Evolutionary conservation across 2,888 invertebrate species (phyloP), one percentile per base, ranked within the genome.

Genomic region (Invenusta paracnida): DNA sequence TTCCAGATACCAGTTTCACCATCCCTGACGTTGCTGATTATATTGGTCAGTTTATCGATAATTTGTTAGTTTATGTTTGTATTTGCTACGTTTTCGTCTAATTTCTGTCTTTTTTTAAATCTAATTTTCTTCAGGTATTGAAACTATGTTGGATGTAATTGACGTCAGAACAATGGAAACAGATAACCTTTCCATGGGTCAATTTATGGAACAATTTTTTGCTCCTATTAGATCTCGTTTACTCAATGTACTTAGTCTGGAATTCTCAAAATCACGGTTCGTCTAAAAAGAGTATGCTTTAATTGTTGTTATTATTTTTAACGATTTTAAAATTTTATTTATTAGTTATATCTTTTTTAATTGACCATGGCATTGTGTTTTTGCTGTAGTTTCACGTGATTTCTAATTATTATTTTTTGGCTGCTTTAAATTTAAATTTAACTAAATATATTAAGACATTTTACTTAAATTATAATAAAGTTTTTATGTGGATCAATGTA

Each of bases 251-350:
- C 91, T 92, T 88, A 91, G 91, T 87, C 88, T 97, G 88, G 96
- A 97, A 92, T 96, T 96, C 91, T 95, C 95, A 13, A 94, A 95
- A 88, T 96, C 96, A 87, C 94, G 94, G 95, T 95, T 89, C 89
- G 90, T 88, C 28, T 17, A 48, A n/a, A n/a, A n/a, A n/a, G n/a
- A n/a, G n/a, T n/a, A n/a, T n/a, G n/a, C n/a, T n/a, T n/a, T n/a
- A n/a, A n/a, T n/a, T n/a, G n/a, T n/a, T n/a, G n/a, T n/a, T n/a
- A n/a, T n/a, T n/a, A n/a, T n/a, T n/a, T n/a, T n/a, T n/a, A n/a
- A n/a, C n/a, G n/a, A n/a, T n/a, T n/a, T n/a, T n/a, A n/a, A n/a
- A n/a, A n/a, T n/a, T n/a, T n/a, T n/a, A n/a, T n/a, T n/a, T n/a
- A n/a, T n/a, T n/a, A n/a, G n/a, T n/a, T n/a, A n/a, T n/a, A n/a